Base-by-base conservation (phyloP, 2,888 invertebrate species). In the Cancer borealis region DNA sequence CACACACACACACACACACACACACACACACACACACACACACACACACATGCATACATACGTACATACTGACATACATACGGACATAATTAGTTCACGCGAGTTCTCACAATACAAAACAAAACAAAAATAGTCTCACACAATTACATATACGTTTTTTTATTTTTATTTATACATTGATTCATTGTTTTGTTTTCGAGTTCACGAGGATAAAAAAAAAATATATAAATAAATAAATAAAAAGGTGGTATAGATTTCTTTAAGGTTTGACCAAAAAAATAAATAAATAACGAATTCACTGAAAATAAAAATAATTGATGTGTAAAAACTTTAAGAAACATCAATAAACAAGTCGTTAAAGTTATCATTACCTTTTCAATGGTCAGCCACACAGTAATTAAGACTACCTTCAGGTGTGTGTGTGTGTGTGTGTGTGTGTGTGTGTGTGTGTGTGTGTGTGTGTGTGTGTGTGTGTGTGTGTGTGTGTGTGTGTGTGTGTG, bases 1-100 rank as follows among this genome's bases (percentile, higher is more conserved):
- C 30, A 79, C 8, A 79, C 79, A 79, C 73, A 73, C 73, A 73
- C 73, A 73, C 73, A 73, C 73, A 73, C 30, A 79, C 30, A 79
- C 30, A 79, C 79, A 79, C 30, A 26, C 30, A 30, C 30, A 79
- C 26, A 79, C 79, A 79, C 79, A 79, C 30, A 79, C 26, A 79
- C 30, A 79, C 10, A 79, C 30, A 79, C 30, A 30, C 30, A 30
- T 30, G 30, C 79, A 26, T 30, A 26, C 30, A 26, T 3, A 26
- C 30, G 12, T 12, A 79, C 79, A 30, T 10, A 10, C 79, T 26
- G 26, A 26, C 26, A 79, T 26, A 79, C 79, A 26, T 6, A 26
- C 79, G 0, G 4, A 66, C 66, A 66, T 17, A 21, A 3, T 66
- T 4, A 66, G 60, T 21, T n/a, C 66, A 66, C 66, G 5, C 21